phyloP scores from a whole-genome alignment of 2,113 vertebrate genomes.

The Tinamus guttatus region DNA sequence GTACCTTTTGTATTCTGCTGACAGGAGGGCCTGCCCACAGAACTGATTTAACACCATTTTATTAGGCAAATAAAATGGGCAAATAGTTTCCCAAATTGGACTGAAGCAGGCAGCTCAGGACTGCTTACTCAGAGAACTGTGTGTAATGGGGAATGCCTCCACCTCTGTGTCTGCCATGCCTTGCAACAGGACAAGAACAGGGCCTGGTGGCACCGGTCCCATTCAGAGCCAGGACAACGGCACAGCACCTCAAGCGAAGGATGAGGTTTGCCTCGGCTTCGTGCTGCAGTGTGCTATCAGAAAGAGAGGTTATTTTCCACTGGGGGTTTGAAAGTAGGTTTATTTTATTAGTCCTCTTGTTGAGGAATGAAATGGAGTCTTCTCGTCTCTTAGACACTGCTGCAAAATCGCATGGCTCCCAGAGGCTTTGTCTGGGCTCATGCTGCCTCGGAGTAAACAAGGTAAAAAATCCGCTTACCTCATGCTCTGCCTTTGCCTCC shows the following conservation, averaged over 20 bases:
- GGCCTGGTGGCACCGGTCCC: background rate
- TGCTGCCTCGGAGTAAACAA: background rate
- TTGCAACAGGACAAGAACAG: background rate
- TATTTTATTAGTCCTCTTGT: conserved; percentile 24
- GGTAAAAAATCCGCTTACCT: background rate
- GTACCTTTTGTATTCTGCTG: background rate
- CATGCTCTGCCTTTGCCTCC: accelerated
- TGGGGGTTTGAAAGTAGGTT: background rate
- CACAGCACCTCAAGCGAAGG: conserved; percentile 3
- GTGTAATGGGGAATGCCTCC: background rate
- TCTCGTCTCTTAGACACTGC: background rate
- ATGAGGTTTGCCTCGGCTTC: background rate
- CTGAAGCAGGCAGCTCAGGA: background rate
- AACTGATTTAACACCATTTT: conserved; percentile 21
- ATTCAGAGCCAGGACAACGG: background rate
- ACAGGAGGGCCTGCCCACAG: background rate
- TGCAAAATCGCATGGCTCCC: background rate
- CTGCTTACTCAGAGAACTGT: background rate
- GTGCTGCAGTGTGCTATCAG: background rate
- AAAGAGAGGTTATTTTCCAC: conserved; percentile 38
- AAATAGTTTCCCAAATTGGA: background rate
- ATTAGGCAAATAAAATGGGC: conserved; percentile 6
- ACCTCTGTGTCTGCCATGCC: background rate
- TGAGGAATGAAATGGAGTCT: background rate
- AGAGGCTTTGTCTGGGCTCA: background rate